These are phyloP conservation scores for Bilobella aurantiaca DNA, from an alignment of 1,140 invertebrate genomes.

Conservation along the genomic window DNA sequence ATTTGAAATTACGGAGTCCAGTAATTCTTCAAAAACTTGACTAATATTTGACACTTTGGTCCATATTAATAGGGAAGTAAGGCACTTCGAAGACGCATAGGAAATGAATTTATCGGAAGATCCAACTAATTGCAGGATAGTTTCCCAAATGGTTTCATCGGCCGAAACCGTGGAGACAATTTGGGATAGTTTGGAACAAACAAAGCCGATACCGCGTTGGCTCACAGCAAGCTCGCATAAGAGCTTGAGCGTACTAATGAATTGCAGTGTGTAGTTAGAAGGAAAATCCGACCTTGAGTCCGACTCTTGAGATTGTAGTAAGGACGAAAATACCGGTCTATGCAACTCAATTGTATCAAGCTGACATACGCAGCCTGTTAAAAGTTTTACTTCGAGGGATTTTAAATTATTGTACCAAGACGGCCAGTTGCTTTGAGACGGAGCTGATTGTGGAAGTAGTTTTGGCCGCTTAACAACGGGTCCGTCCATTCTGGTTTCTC, in stretches of 20 bases:
- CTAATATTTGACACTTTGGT: constrained; percentile 47
- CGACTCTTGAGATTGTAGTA: not conserved
- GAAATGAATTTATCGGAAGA: constrained; percentile 67
- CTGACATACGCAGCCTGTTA: constrained; percentile 27
- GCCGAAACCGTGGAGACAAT: constrained; percentile 65
- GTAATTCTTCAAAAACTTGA: constrained; percentile 47
- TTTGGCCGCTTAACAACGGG: constrained; percentile 31
- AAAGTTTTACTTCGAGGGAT: constrained; percentile 24
- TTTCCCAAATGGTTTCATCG: constrained; percentile 69
- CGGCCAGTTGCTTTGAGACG: constrained; percentile 13
- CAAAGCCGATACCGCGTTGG: constrained; percentile 65
- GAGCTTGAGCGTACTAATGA: constrained; percentile 67
- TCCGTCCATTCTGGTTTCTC: constrained; percentile 25
- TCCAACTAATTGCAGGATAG: constrained; percentile 65
- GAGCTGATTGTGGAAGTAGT: constrained; percentile 9
- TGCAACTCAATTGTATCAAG: constrained; percentile 27
- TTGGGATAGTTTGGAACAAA: constrained; percentile 64
- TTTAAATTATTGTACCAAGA: constrained; percentile 26
- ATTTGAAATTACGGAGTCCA: constrained; percentile 22
- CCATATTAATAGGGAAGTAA: constrained; percentile 70
- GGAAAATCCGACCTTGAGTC: constrained; percentile 9
- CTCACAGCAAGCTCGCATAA: constrained; percentile 72
- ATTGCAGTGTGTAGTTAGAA: constrained; percentile 47
- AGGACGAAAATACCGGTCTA: constrained; percentile 18
- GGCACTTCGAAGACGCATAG: constrained; percentile 63